These are phyloP conservation scores for Grus americana DNA, from an alignment of 2,113 vertebrate species.

Conservation along the genomic window DNA sequence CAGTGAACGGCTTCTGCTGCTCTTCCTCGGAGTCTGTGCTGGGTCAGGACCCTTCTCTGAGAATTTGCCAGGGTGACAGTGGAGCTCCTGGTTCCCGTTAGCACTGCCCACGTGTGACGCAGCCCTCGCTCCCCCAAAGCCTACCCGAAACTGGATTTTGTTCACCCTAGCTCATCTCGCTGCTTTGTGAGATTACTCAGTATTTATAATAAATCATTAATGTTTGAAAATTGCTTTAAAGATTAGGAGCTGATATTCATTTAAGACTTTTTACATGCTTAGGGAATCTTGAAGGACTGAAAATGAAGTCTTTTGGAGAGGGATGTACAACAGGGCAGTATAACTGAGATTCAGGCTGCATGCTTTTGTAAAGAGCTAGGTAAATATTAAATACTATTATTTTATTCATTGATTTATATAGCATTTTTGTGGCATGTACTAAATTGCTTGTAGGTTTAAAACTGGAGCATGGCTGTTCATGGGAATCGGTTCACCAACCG, in stretches of 20 bases:
- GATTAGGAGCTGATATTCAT: not conserved
- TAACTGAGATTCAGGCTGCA: not conserved
- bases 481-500: not conserved
- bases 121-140: not conserved
- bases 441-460: not conserved
- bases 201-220: not conserved
- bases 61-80: accelerated
- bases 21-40: accelerated
- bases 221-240: not conserved
- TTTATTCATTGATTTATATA: not conserved
- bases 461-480: not conserved
- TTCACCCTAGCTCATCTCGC: not conserved
- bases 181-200: not conserved
- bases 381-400: not conserved
- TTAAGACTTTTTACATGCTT: not conserved
- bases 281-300: not conserved
- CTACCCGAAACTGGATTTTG: not conserved
- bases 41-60: not conserved
- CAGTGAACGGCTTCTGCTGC: not conserved
- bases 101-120: not conserved
- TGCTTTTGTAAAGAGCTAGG: not conserved
- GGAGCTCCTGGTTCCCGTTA: not conserved
- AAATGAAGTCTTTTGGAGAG: not conserved
- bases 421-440: not conserved
- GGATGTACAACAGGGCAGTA: not conserved